Base-by-base conservation (phyloP, 2,113 vertebrate genomes). In the Cyprinodon variegatus region DNA sequence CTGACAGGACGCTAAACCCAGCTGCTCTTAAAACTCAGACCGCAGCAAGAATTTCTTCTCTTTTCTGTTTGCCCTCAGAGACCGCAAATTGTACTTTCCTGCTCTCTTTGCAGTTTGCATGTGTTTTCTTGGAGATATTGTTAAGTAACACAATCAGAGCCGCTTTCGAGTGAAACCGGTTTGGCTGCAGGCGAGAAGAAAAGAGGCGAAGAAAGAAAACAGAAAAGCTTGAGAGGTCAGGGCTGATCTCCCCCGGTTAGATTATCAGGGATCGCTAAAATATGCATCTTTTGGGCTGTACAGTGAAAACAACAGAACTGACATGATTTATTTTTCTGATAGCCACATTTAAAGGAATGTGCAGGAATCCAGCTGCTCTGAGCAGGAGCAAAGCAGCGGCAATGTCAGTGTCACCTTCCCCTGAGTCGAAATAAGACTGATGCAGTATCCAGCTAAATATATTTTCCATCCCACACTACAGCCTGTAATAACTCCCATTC, bases 1-100 rank as follows among this genome's bases (percentile, higher is more conserved):
- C 67, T 74, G 67, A 75, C 79, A 76, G 66, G 74, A 82, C 67
- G 45, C 76, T 82, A 87, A 87, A 86, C 84, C 84, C 86, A 41
- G 29, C 61, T 78, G 74, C 60, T 69, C 72, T 62, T 69, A 65
- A 78, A 81, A 73, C 39, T 60, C 60, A 53, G 29, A 82, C 75
- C 70, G 57, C 82, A 86, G 48, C 70, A 66, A n/a, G 69, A 67
- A 82, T 65, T 69, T 5, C 74, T 48, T 68, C 50, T 43, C 46
- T 65, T 29, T 62, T 84, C 36, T 73, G 60, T 77, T 69, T 76
- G 11, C 39, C 80, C 40, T 68, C 43, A 38, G 60, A 89, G 61
- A 76, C 39, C 60, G 48, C 29, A 17, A 68, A 65, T 20, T 17
- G 29, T 62, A 9, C 39, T 61, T 75, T 65, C 48, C 69, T 69